These are phyloP conservation scores for Watsonalla cultraria DNA, from an alignment of 2,888 invertebrate genomes.

Conservation along the genomic window DNA sequence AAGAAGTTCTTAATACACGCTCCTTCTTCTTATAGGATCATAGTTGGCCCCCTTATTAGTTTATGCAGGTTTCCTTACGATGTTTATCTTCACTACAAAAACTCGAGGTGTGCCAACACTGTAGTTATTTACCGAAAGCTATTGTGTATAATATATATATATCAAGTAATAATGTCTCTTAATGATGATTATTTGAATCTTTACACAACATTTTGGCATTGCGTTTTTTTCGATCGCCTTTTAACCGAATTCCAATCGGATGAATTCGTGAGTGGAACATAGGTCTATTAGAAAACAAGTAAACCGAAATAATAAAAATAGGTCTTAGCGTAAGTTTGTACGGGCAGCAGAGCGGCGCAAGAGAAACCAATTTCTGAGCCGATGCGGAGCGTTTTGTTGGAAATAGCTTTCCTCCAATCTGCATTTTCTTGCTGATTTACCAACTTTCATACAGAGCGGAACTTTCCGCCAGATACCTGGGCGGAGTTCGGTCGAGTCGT, in stretches of 20 bases:
- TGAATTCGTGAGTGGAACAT: constrained; percentile 49
- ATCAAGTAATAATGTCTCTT: no score
- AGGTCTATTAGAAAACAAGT: constrained; percentile 53
- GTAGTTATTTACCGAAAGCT: no score
- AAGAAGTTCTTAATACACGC: no score
- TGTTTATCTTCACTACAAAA: no score
- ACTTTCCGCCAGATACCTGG: constrained; percentile 50
- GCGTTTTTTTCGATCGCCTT: background rate
- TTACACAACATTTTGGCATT: background rate
- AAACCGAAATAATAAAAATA: constrained; percentile 71
- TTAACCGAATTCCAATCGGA: constrained; percentile 22
- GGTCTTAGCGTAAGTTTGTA: constrained; percentile 67
- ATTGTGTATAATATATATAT: no score
- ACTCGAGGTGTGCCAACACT: no score
- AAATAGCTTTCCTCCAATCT: constrained; percentile 78
- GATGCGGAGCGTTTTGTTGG: constrained; percentile 75
- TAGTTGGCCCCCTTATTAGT: no score
- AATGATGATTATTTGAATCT: no score
- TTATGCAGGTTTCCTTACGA: no score
- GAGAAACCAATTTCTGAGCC: constrained; percentile 76
- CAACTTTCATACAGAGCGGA: constrained; percentile 66
- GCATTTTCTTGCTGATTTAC: constrained; percentile 79
- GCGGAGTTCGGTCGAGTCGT: constrained; percentile 43
- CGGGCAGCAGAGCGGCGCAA: constrained; percentile 64
- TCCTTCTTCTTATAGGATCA: no score